phyloP scores from a whole-genome alignment of 2,888 invertebrate species.

The Megamerina dolium region DNA sequence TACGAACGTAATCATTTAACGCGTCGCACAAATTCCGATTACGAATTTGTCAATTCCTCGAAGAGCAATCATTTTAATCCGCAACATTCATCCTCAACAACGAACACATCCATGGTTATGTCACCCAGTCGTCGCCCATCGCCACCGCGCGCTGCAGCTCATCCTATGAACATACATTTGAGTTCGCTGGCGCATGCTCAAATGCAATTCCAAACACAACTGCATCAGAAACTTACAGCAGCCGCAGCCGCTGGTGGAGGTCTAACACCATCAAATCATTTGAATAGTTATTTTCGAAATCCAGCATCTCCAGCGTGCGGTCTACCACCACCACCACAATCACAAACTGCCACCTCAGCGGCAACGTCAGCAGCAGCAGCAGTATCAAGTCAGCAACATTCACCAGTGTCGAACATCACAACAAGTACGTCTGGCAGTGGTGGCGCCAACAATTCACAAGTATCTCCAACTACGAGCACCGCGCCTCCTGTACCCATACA shows the following conservation, averaged over 20 bases:
- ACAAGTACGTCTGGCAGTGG: slow-evolving; percentile 8
- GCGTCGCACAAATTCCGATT: slow-evolving; percentile 21
- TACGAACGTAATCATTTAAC: slow-evolving; percentile 28
- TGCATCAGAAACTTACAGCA: slow-evolving; percentile 48
- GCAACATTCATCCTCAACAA: slow-evolving; percentile 14
- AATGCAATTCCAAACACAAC: slow-evolving; percentile 47
- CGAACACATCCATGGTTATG: slow-evolving; percentile 53
- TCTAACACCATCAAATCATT: slow-evolving; percentile 30
- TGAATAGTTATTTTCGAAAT: slow-evolving; percentile 42
- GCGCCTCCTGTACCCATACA: slow-evolving; percentile 44
- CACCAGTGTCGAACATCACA: slow-evolving; percentile 9
- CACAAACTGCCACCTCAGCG: slow-evolving; percentile 10
- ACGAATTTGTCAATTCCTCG: slow-evolving; percentile 13
- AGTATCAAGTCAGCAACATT: slow-evolving; percentile 8
- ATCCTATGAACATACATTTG: slow-evolving; percentile 50
- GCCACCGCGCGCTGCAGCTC: slow-evolving; percentile 51
- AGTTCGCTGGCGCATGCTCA: slow-evolving; percentile 45
- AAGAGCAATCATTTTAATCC: slow-evolving; percentile 4
- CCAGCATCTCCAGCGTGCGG: slow-evolving; percentile 36
- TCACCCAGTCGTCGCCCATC: slow-evolving; percentile 64
- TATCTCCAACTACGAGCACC: slow-evolving; percentile 18
- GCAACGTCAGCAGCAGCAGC: slow-evolving; percentile 14
- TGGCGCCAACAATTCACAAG: slow-evolving; percentile 10
- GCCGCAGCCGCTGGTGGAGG: slow-evolving; percentile 27
- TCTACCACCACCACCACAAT: slow-evolving; percentile 15